Percentiles rank a stretch among this genome's conserved stretches.
These are phyloP conservation scores for Agapornis roseicollis DNA, from an alignment of 2,113 vertebrate genomes.

Conservation along the genomic window DNA sequence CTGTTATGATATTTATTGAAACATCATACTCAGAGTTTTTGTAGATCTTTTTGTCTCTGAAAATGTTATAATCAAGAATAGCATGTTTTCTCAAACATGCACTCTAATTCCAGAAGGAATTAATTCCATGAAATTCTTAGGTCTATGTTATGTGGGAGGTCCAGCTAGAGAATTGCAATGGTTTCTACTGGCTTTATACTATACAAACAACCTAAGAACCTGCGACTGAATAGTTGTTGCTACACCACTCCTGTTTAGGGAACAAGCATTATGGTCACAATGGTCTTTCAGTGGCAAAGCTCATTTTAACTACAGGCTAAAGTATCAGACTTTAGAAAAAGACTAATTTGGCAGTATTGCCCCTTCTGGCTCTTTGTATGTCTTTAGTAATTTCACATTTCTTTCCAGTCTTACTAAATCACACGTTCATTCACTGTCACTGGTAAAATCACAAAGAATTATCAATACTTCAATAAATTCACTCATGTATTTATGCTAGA, in stretches of 20 bases:
- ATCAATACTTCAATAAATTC: not conserved
- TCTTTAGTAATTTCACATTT: not conserved
- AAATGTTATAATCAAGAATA: not conserved
- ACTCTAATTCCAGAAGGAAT: not conserved
- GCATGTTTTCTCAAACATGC: not conserved
- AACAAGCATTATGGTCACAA: slow-evolving; percentile 36
- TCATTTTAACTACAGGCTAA: slow-evolving; percentile 42
- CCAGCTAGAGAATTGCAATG: slow-evolving; percentile 33
- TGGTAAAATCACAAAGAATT: not conserved
- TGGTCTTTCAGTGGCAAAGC: slow-evolving; percentile 54
- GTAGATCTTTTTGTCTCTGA: not conserved
- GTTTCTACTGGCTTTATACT: slow-evolving; percentile 49
- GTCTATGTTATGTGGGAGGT: slow-evolving; percentile 46
- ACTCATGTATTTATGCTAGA: not conserved
- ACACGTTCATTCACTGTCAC: not conserved
- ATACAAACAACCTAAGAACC: slow-evolving; percentile 59
- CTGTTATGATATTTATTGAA: not conserved
- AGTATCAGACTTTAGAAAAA: slow-evolving; percentile 14
- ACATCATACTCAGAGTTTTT: not conserved
- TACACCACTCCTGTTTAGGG: slow-evolving; percentile 22
- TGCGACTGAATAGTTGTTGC: slow-evolving; percentile 47
- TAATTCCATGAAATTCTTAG: slow-evolving; percentile 16
- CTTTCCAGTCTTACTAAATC: not conserved
- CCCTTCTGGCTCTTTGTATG: not conserved
- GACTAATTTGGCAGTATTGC: not conserved